Percentiles rank a stretch among this genome's conserved stretches.
phyloP scores from a whole-genome alignment of 2,888 invertebrate genomes.

The Oscheius sp. region DNA sequence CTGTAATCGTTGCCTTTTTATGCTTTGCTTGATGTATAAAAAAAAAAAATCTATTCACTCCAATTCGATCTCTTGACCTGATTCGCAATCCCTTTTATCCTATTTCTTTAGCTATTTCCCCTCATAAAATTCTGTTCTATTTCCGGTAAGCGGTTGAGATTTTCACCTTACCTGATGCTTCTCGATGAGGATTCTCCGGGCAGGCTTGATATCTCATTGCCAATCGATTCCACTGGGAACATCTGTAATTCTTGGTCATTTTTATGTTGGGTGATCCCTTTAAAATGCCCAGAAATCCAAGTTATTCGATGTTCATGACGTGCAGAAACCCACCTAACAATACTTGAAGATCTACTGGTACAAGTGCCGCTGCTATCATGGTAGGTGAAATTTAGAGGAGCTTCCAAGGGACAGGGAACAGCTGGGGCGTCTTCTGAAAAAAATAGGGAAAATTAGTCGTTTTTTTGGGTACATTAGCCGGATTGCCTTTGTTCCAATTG shows the following conservation, averaged over 20 bases:
- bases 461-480: no score
- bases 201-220: conserved; percentile 53
- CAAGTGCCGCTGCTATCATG: conserved; percentile 50
- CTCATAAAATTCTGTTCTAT: no score
- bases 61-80: no score
- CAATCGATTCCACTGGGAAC: conserved; percentile 51
- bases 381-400: conserved; percentile 53
- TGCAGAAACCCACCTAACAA: conserved; percentile 33
- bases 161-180: conserved; percentile 38
- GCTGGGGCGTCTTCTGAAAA: conserved; percentile 48
- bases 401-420: conserved; percentile 50
- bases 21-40: no score
- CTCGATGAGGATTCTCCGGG: conserved; percentile 53
- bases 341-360: conserved; percentile 47
- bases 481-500: no score
- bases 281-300: not conserved
- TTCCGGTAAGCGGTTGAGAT: no score
- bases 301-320: not conserved
- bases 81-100: no score
- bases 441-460: not conserved
- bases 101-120: no score
- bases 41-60: no score
- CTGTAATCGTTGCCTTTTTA: no score
- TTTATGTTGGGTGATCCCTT: not conserved
- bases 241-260: conserved; percentile 32